Percentiles rank a stretch among this genome's conserved stretches.
Evolutionary conservation across 2,888 invertebrate species (phyloP).

Genomic region (Gisinianus flammeolus): DNA sequence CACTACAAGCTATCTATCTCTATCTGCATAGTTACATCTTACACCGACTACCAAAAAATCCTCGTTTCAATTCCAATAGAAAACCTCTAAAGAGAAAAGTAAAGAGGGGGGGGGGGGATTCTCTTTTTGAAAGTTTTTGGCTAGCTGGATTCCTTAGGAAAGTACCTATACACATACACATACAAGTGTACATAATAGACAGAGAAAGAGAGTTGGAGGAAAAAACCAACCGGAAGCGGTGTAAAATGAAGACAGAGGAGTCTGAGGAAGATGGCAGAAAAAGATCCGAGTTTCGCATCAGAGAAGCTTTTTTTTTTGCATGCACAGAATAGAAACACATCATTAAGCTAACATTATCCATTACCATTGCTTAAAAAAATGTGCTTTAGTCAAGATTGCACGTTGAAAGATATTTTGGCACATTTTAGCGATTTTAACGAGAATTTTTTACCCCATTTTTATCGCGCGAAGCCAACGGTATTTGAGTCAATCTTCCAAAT

Average conservation of each 20-base stretch:
- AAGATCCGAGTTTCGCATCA: constrained; percentile 9
- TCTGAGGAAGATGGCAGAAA: constrained; percentile 6
- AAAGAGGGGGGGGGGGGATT: not conserved
- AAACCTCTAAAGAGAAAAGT: not conserved
- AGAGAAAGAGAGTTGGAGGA: not conserved
- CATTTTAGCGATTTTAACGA: constrained; percentile 56
- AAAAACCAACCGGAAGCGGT: constrained; percentile 32
- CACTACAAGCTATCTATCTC: constrained; percentile 31
- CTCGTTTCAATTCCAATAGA: constrained; percentile 4
- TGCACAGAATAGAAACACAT: constrained; percentile 32
- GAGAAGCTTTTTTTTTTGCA: not conserved
- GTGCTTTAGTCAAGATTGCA: constrained; percentile 35
- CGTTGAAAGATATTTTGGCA: constrained; percentile 53
- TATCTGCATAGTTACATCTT: constrained; percentile 6
- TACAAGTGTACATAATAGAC: not conserved
- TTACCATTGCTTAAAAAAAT: constrained; percentile 37
- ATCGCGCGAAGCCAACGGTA: constrained; percentile 12
- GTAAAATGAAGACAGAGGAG: constrained; percentile 5
- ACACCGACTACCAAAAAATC: not conserved
- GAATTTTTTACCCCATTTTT: constrained; percentile 49
- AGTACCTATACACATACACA: not conserved
- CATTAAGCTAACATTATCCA: constrained; percentile 35
- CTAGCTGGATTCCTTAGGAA: constrained; percentile 3
- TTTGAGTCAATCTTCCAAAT: constrained; percentile 12
- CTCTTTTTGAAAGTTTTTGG: constrained; percentile 7